Evolutionary conservation across 2,113 vertebrate species (phyloP).

Genomic region (Platichthys stellatus): DNA sequence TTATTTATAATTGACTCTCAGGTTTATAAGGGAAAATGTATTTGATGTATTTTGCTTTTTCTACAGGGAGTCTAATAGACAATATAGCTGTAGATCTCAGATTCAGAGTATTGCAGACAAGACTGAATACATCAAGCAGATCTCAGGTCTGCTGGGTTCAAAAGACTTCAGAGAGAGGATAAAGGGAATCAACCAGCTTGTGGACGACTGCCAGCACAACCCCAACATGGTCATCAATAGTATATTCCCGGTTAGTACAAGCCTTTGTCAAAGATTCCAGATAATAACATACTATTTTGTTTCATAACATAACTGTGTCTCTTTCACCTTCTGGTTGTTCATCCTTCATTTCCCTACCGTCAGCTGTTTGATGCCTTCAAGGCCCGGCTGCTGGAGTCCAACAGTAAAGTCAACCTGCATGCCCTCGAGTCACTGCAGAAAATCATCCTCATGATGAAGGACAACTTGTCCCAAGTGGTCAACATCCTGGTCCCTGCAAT

Average conservation of each 20-base stretch:
- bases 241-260: slow-evolving; percentile 85
- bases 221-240: slow-evolving; percentile 85
- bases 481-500: slow-evolving; percentile 92
- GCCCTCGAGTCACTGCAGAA: slow-evolving; percentile 90
- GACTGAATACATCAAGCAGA: slow-evolving; percentile 85
- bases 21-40: not conserved
- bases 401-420: slow-evolving; percentile 92
- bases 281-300: not conserved
- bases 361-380: slow-evolving; percentile 95
- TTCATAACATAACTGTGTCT: not conserved
- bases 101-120: slow-evolving; percentile 85
- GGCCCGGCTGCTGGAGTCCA: slow-evolving; percentile 91
- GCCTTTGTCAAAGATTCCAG: not conserved
- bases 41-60: slow-evolving; percentile 13
- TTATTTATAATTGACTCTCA: not conserved
- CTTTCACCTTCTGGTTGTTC: not conserved
- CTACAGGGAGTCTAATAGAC: slow-evolving; percentile 80
- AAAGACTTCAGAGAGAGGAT: slow-evolving; percentile 92
- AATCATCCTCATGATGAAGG: slow-evolving; percentile 87
- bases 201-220: slow-evolving; percentile 85
- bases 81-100: slow-evolving; percentile 76
- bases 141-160: slow-evolving; percentile 83
- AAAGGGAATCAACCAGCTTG: slow-evolving; percentile 88
- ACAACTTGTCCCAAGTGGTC: slow-evolving; percentile 88
- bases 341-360: not conserved